Evolutionary conservation across 2,113 vertebrate genomes (phyloP).

Genomic region (Mus pahari): DNA sequence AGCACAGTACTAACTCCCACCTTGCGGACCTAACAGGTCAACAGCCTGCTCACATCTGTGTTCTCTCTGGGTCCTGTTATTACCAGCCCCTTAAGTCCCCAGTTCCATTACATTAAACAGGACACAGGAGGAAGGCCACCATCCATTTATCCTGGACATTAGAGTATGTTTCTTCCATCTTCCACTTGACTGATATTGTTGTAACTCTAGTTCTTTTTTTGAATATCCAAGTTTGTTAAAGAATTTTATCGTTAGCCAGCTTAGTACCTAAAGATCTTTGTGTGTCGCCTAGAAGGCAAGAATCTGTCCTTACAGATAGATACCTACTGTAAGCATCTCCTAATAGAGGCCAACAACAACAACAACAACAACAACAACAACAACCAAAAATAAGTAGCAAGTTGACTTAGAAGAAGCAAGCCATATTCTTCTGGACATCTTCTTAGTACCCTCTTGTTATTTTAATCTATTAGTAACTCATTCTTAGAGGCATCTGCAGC

Average conservation of each 20-base stretch:
- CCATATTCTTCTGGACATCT: slow-evolving; percentile 44
- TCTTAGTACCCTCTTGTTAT: not conserved
- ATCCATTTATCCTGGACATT: slow-evolving; percentile 13
- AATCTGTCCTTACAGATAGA: not conserved
- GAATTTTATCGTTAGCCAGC: not conserved
- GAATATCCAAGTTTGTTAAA: not conserved
- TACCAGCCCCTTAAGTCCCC: slow-evolving; percentile 9
- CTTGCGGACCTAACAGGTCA: slow-evolving; percentile 77
- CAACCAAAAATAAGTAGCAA: not conserved
- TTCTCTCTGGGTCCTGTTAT: slow-evolving; percentile 18
- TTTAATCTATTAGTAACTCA: not conserved
- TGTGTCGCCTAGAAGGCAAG: slow-evolving; percentile 1
- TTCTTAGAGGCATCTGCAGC: not conserved
- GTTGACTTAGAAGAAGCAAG: slow-evolving; percentile 35
- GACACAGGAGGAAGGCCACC: not conserved
- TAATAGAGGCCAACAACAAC: not conserved
- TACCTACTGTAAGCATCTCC: not conserved
- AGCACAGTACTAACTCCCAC: slow-evolving; percentile 68
- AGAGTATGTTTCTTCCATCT: not conserved
- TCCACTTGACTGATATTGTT: not conserved
- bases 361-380: no score
- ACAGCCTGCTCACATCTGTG: slow-evolving; percentile 52
- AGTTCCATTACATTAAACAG: not conserved
- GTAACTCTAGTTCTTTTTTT: slow-evolving; percentile 18
- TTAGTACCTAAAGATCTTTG: not conserved